Evolutionary conservation across 1,140 invertebrate genomes (phyloP).

Genomic region (Camponotus floridanus): DNA sequence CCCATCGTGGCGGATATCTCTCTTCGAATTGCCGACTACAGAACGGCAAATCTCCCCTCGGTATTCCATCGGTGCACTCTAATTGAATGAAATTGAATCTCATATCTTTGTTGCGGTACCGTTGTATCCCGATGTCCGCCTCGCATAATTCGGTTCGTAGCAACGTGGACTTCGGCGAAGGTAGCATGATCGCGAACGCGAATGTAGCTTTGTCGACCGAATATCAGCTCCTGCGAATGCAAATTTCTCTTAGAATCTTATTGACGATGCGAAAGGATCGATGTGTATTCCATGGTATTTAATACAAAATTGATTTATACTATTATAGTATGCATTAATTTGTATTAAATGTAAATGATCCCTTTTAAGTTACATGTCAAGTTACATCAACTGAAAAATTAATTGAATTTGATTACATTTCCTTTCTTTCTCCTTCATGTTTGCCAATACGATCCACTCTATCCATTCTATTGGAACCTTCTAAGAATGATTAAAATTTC

Average conservation of each 20-base stretch:
- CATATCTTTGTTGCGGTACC: conserved; percentile 55
- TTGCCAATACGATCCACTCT: neutral
- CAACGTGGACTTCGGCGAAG: conserved; percentile 25
- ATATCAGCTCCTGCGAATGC: conserved; percentile 31
- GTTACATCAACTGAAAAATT: conserved; percentile 3
- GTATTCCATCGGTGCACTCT: conserved; percentile 49
- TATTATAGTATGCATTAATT: conserved; percentile 23
- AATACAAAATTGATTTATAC: neutral
- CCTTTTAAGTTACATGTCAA: neutral
- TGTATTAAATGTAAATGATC: neutral
- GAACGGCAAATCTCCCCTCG: conserved; percentile 32
- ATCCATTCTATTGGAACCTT: neutral
- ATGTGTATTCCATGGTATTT: conserved; percentile 6
- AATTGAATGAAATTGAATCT: conserved; percentile 58
- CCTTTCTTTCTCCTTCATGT: too few species aligned
- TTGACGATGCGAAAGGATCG: conserved; percentile 26
- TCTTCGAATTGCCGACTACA: conserved; percentile 5
- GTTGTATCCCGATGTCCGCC: conserved; percentile 41
- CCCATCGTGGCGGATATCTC: neutral
- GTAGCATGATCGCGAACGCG: conserved; percentile 6
- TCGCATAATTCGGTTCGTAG: conserved; percentile 37
- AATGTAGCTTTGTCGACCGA: conserved; percentile 14
- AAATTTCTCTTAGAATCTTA: conserved; percentile 47
- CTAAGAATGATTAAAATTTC: neutral
- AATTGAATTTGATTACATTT: conserved; percentile 7